Evolutionary conservation across 2,797 vertebrate species (phyloP), one percentile per base, ranked within the genome.

Genomic region (Pseudocheirus occidentalis): DNA sequence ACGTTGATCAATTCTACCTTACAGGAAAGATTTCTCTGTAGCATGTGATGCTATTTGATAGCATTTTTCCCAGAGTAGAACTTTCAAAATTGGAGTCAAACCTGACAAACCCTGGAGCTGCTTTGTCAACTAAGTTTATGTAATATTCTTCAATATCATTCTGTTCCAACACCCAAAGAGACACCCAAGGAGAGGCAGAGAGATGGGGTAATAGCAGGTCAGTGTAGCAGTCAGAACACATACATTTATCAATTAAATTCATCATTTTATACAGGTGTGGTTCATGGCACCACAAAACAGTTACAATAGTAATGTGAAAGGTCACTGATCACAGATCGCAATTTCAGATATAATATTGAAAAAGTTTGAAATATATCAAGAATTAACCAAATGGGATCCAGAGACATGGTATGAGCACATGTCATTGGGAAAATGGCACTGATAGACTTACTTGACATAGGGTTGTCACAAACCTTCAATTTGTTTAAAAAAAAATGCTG

Each of bases 211-310:
- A 73, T 16, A 73, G 18, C 16, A 66, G 18, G 2, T 81, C 66
- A 81, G n/a, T 40, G 18, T 7, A 24, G 1, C 66, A 81, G 18
- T 81, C n/a, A 40, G 66, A 81, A 24, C 18, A 46, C n/a, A 81
- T 18, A 40, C 10, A 73, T 81, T 81, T 81, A 81, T 46, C 6
- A 10, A 59, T 10, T 62, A 66, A n/a, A 2, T 73, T 73, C n/a
- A 21, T 5, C 9, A 3, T 7, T 0, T 73, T 40, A 21, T 21
- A 21, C 9, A 7, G 5, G 16, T 7, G 6, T 2, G 6, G n/a
- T 73, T 40, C n/a, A 40, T 73, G n/a, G 6, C n/a, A 7, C n/a
- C n/a, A 40, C 40, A 24, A 46, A 46, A 27, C 73, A 81, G 46
- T 46, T 81, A 46, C 21, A 27, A 73, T 21, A 73, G 34, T 21